Evolutionary conservation across 2,888 invertebrate species (phyloP), one percentile per base, ranked within the genome.

Genomic region (Drosophila borealis): DNA sequence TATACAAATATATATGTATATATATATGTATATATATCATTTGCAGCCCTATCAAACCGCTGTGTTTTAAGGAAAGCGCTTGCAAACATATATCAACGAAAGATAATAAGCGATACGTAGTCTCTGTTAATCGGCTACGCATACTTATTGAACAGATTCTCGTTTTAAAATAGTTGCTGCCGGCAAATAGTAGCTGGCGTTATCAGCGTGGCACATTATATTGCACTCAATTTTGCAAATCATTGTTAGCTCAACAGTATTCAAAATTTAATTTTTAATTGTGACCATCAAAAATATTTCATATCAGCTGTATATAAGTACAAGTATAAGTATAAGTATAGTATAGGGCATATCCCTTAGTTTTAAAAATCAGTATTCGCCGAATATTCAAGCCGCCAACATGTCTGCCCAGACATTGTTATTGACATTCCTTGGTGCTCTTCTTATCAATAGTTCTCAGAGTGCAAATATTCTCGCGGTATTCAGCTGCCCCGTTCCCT

Each of bases 381-480:
- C 10, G 8, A 39, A 21, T 13, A 6, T 33, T 48, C 10, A 5
- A 48, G 1, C 4, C n/a, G 36, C 10, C 2, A 53, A 29, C 17
- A 74, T 73, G 69, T 51, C 44, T 1, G 0, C 14, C 0, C 13
- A 39, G 6, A 2, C 8, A 4, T 6, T 45, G 2, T 14, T 62
- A 0, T 3, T 50, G 0, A 8, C 13, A 6, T 3, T 77, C 0
- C 4, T 69, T 0, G 51, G 50, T 9, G 1, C 25, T 5, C 2
- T 55, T 2, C 8, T 75, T 9, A 14, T 68, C 33, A 17, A 57
- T 17, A 19, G 44, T 10, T 46, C 54, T 0, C 60, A 81, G 5
- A 64, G 76, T 2, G 85, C 90, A 1, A 89, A 90, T 46, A 90
- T 92, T 50, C 72, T 92, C 1, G 88, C 90, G 0, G 11, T 92